Base-by-base conservation (phyloP, 2,888 invertebrate species). In the Habrosyne pyritoides region DNA sequence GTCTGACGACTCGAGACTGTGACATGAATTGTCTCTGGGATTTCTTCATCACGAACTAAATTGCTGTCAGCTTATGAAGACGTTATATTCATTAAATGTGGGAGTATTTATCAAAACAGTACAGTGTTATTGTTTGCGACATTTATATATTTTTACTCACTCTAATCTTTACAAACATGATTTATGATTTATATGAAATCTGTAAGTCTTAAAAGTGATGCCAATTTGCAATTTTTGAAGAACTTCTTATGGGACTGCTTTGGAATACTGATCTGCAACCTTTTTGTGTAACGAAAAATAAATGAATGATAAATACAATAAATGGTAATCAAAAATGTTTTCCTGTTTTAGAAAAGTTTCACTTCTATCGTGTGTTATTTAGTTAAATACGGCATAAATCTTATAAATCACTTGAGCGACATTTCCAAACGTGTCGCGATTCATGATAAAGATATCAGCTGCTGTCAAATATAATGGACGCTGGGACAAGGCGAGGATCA, bases 321-420 rank as follows among this genome's bases (percentile, higher is more conserved):
- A n/a, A n/a, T n/a, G n/a, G n/a, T n/a, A n/a, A n/a, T n/a, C n/a
- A 3, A 12, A 49, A 36, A 53, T 53, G 46, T 46, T 46, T 12
- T 28, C 49, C 30, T 33, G 14, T 24, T 21, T 52, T 14, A 24
- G 22, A 26, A n/a, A n/a, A n/a, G n/a, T n/a, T n/a, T n/a, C n/a
- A n/a, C n/a, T n/a, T n/a, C n/a, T n/a, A n/a, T n/a, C n/a, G n/a
- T n/a, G n/a, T n/a, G n/a, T n/a, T n/a, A 59, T 53, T 75, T 73
- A 86, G 69, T 86, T 84, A 63, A 85, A 84, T 26, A 84, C 83
- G 10, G 86, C 84, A 57, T 86, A 85, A 64, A 86, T 81, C 73
- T 85, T 85, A 57, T 86, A 86, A 51, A 86, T 73, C 22, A 83
- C 74, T 64, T 83, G 85, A 0, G 73, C 82, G 4, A 86, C 75